Conservation (phyloP, 2,888 invertebrate genomes). For the Icerya purchasi region DNA sequence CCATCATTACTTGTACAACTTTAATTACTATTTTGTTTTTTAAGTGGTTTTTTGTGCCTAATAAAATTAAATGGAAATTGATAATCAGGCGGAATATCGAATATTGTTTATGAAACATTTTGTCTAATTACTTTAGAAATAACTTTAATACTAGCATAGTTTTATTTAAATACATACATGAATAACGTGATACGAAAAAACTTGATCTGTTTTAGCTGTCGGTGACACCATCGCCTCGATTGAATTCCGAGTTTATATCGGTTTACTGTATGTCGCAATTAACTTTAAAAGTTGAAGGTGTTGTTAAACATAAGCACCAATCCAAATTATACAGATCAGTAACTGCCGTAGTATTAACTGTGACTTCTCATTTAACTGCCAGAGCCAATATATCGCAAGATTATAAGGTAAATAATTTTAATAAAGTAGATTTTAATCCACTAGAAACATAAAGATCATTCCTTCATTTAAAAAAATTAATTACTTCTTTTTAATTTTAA, state of each 20-base stretch:
- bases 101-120: too few relatives aligned
- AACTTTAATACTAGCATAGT: too few relatives aligned
- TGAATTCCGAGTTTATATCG: constrained; percentile 59
- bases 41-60: too few relatives aligned
- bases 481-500: not conserved
- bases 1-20: too few relatives aligned
- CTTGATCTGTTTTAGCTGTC: constrained; percentile 34
- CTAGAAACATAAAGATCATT: not conserved
- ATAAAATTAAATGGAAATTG: too few relatives aligned
- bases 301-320: constrained; percentile 49
- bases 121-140: too few relatives aligned
- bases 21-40: too few relatives aligned
- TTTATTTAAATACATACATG: too few relatives aligned
- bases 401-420: constrained; percentile 19
- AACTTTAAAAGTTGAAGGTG: constrained; percentile 83
- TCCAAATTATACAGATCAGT: constrained; percentile 49
- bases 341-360: constrained; percentile 44
- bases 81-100: too few relatives aligned
- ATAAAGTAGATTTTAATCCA: not conserved
- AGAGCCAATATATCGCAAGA: constrained; percentile 21
- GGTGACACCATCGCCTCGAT: constrained; percentile 56
- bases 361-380: constrained; percentile 39
- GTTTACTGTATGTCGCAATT: constrained; percentile 66
- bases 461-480: not conserved
- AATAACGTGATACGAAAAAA: too few relatives aligned